These are phyloP conservation scores for Myanophis thanlyinensis DNA, from an alignment of 2,113 vertebrate species.

Conservation along the genomic window DNA sequence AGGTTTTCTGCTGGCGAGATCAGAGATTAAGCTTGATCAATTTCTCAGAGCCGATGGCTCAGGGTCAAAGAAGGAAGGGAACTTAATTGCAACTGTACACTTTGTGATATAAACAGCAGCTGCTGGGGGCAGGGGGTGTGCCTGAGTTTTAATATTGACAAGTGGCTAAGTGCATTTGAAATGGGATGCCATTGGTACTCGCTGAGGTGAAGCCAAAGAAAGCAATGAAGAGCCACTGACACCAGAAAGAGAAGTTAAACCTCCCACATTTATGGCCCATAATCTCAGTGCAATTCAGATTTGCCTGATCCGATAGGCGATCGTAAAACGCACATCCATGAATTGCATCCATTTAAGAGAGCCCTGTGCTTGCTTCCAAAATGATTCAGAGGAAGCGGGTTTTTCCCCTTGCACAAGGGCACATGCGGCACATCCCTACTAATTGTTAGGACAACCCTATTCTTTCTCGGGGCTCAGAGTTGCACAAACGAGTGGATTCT, in stretches of 20 bases:
- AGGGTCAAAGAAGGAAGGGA: neutral
- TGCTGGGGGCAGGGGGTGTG: neutral
- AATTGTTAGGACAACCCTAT: neutral
- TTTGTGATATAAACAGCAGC: neutral
- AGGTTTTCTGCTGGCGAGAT: slow-evolving; percentile 4
- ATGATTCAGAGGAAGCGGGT: neutral
- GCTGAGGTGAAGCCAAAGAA: neutral
- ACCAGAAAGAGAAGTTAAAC: neutral
- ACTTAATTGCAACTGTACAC: neutral
- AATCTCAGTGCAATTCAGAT: neutral
- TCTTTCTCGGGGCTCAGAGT: neutral
- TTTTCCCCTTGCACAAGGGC: neutral
- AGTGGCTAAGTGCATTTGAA: neutral
- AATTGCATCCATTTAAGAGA: neutral
- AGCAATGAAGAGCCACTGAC: neutral
- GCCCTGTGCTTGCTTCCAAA: neutral
- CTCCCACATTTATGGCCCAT: neutral
- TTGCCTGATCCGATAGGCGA: neutral
- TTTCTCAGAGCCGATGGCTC: neutral
- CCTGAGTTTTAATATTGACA: neutral
- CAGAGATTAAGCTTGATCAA: neutral
- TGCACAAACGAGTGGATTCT: neutral
- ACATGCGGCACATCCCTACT: neutral
- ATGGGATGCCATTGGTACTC: neutral
- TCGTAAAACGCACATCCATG: neutral